Evolutionary conservation across 2,797 vertebrate genomes (phyloP).

Genomic region (Hydrocynus forskahlii): DNA sequence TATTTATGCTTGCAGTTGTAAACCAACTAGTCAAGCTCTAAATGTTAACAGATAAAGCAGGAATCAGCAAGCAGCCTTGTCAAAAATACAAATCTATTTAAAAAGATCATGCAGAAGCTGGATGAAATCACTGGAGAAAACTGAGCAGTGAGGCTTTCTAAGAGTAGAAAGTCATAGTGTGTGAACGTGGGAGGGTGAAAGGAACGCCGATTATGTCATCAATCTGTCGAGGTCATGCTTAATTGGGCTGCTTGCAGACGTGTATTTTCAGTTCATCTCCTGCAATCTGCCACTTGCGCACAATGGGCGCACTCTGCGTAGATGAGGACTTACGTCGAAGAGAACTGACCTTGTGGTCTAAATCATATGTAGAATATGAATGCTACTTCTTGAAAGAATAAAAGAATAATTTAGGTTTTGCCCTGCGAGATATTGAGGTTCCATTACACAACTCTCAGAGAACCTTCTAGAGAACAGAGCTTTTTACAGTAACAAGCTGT

Average conservation of each 20-base stretch:
- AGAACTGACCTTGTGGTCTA: not conserved
- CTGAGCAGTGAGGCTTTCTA: not conserved
- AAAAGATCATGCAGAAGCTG: not conserved
- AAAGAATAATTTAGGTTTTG: too few species aligned
- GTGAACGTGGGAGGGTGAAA: conserved; percentile 31
- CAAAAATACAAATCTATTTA: not conserved
- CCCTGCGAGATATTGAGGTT: not conserved
- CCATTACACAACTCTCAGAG: not conserved
- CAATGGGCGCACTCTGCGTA: not conserved
- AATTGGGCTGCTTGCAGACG: conserved; percentile 24
- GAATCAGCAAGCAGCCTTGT: too few species aligned
- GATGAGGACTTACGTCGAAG: not conserved
- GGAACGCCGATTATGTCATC: conserved; percentile 14
- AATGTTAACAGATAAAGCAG: too few species aligned
- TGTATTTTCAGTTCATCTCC: conserved; percentile 26
- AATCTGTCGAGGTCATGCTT: conserved; percentile 21
- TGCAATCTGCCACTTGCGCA: conserved; percentile 16
- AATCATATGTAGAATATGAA: not conserved
- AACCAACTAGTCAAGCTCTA: too few species aligned
- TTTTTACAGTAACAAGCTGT: not conserved
- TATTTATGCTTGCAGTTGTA: too few species aligned
- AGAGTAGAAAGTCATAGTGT: not conserved
- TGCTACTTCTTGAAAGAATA: not conserved
- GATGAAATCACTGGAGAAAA: not conserved
- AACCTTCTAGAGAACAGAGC: not conserved